Evolutionary conservation across 2,797 vertebrate species (phyloP), one percentile per base, ranked within the genome.

Genomic region (Harpagifer antarcticus): DNA sequence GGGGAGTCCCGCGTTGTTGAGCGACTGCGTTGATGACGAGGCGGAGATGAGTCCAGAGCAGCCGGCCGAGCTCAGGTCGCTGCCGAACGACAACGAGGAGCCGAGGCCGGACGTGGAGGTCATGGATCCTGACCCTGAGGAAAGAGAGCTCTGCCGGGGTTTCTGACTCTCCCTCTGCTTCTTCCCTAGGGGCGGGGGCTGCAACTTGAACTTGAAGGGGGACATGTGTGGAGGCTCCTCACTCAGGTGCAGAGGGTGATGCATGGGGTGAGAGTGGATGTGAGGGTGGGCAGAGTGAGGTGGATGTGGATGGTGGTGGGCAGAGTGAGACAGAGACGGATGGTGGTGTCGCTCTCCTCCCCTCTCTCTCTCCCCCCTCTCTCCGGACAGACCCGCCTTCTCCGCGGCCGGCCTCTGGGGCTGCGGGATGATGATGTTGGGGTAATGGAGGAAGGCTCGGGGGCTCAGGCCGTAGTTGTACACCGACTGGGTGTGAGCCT

Each of bases 391-490:
- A 27, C 82, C 60, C 0, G 84, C 74, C 50, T 95, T 93, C 74
- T 94, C 93, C 0, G 94, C 92, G 37, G 95, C 90, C 0, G 93
- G 96, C 70, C 96, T 94, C 85, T 97, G 96, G 12, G 96, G 96
- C 85, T 97, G 96, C 1, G 97, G 97, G 84, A 97, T 95, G 72
- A 97, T 83, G 53, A 97, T 96, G 91, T 95, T 95, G 45, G 97
- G 96, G 90, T 97, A 97, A 88, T 97, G 96, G 62, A 97, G 95
- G 89, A 98, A 97, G 44, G 97, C 97, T 20, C 97, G 90, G 16
- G 97, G 97, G 85, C 96, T 97, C 70, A 98, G 96, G 93, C 97
- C 96, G 76, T 98, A 98, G 92, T 97, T 97, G 89, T 97, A 97
- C 58, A 98, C 96, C 0, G 96, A 97, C 93, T 97, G 97, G 67